A percentile compares a stretch with the other conserved stretches of the same genome.
phyloP scores from a whole-genome alignment of 2,888 invertebrate species.

The Zaprionus bogoriensis region DNA sequence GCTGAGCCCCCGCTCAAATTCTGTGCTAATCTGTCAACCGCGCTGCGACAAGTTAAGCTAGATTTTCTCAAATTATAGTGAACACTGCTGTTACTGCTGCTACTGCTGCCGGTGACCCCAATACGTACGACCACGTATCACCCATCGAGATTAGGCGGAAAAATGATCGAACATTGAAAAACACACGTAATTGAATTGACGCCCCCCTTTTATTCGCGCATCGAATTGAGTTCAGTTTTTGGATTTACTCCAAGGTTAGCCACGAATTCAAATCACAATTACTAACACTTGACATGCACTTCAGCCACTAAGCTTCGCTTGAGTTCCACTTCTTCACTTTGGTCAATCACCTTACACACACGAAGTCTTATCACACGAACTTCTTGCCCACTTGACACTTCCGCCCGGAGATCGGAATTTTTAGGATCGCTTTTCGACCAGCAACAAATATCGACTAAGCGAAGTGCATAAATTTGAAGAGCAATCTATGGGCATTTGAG shows the following conservation, averaged over 20 bases:
- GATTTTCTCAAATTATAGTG: no score
- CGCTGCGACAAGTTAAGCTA: constrained; percentile 60
- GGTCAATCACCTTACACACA: constrained; percentile 19
- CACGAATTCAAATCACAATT: neutral
- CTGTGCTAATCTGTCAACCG: constrained; percentile 67
- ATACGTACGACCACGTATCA: constrained; percentile 43
- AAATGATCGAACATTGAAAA: constrained; percentile 17
- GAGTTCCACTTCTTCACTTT: constrained; percentile 2
- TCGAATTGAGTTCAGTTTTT: constrained; percentile 37
- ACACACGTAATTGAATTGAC: constrained; percentile 55
- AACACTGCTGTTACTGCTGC: no score
- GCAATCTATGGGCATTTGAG: constrained; percentile 26
- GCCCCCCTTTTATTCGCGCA: constrained; percentile 47
- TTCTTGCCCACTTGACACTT: constrained; percentile 46
- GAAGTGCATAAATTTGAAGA: constrained; percentile 36
- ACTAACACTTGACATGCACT: neutral
- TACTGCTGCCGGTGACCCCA: constrained; percentile 53
- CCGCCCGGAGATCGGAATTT: constrained; percentile 47
- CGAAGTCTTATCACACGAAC: constrained; percentile 46
- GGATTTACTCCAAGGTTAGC: constrained; percentile 50
- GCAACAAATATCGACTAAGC: constrained; percentile 57
- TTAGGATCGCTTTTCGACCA: constrained; percentile 42
- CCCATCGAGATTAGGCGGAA: constrained; percentile 37
- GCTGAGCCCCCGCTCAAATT: constrained; percentile 42
- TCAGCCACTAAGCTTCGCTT: neutral